Percentiles rank a stretch among this genome's conserved stretches.
These are phyloP conservation scores for Diaperis boleti DNA, from an alignment of 2,888 invertebrate species.

Conservation along the genomic window DNA sequence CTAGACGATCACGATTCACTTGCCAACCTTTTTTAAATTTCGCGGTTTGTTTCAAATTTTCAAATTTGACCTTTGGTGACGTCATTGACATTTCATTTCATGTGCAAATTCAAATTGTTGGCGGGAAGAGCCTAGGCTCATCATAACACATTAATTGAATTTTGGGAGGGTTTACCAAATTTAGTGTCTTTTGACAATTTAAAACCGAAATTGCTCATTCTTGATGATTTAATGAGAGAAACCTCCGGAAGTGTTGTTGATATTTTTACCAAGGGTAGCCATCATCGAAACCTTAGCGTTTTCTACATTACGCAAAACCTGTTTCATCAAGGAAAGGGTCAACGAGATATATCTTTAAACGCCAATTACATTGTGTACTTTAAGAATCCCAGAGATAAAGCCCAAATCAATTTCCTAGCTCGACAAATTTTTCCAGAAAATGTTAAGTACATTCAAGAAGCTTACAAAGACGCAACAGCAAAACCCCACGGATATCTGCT, in stretches of 20 bases:
- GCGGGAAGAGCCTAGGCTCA: no score
- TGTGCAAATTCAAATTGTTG: no score
- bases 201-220: conserved; percentile 25
- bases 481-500: conserved; percentile 44
- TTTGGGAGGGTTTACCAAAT: conserved; percentile 35
- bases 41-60: no score
- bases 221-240: conserved; percentile 40
- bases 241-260: conserved; percentile 36
- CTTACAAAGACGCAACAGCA: conserved; percentile 43
- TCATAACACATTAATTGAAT: no score
- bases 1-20: no score
- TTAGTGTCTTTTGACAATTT: conserved; percentile 15
- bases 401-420: conserved; percentile 42
- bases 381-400: conserved; percentile 47
- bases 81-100: no score
- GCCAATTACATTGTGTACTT: conserved; percentile 49
- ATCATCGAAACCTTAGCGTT: conserved; percentile 24
- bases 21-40: no score
- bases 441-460: conserved; percentile 43
- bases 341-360: conserved; percentile 47
- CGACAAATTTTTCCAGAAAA: conserved; percentile 46
- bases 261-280: conserved; percentile 48
- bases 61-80: no score
- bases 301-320: conserved; percentile 47
- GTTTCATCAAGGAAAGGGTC: conserved; percentile 48